These are phyloP conservation scores for Lepidothrix coronata DNA, from an alignment of 2,113 vertebrate genomes.

Conservation along the genomic window DNA sequence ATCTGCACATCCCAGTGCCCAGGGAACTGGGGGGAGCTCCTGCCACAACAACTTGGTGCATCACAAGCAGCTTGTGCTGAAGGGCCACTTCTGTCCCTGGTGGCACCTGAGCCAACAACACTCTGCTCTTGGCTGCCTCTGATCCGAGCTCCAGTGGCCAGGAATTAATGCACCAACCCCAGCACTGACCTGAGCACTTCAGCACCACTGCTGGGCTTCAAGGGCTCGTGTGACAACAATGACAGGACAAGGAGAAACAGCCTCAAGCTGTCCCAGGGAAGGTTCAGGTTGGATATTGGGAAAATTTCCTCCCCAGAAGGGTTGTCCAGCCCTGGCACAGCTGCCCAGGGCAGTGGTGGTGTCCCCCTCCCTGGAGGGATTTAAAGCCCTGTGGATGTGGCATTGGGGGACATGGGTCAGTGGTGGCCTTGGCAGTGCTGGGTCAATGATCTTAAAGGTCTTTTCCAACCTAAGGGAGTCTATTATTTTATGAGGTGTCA, in stretches of 20 bases:
- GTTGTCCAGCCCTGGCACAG: background rate
- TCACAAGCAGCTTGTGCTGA: background rate
- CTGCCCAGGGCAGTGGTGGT: background rate
- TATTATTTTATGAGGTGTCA: background rate
- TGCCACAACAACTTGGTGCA: background rate
- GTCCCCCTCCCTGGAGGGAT: too few species aligned
- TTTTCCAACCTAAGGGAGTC: background rate
- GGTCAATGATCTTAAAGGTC: background rate
- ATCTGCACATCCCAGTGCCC: background rate
- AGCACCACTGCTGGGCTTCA: background rate
- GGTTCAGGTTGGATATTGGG: background rate
- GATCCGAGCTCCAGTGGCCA: background rate
- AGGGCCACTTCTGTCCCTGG: background rate
- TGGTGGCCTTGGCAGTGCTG: background rate
- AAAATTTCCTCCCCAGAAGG: background rate
- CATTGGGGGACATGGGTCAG: rapidly evolving
- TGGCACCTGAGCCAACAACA: background rate
- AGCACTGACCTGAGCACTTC: background rate
- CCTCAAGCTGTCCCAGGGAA: background rate
- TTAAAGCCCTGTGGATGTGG: background rate
- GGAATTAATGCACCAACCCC: background rate
- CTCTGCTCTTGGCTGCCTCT: background rate
- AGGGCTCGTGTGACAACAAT: rapidly evolving
- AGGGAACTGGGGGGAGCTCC: background rate
- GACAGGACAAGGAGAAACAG: background rate